Base-by-base conservation (phyloP, 1,140 invertebrate species). In the Cotesia chilonis region DNA sequence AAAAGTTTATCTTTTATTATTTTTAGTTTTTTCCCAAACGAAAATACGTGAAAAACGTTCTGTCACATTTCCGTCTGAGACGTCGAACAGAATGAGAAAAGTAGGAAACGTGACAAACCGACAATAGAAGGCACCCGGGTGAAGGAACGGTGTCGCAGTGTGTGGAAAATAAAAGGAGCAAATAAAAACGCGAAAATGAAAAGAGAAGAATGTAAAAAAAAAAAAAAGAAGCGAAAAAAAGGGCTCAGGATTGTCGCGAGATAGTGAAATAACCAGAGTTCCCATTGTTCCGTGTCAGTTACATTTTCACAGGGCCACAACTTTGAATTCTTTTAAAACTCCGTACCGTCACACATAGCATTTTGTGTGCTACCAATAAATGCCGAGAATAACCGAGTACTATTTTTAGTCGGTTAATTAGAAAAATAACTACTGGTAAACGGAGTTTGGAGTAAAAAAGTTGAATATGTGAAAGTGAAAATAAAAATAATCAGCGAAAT, bases 11-110 rank as follows among this genome's bases (percentile, higher is more conserved):
- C 5, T 47, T 6, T 47, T 47, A 47, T 10, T 47, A 9, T 47
- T 47, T 47, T 47, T 47, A 28, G 28, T 47, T 47, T 47, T 47
- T 47, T 47, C 6, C 41, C 41, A 57, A 57, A n/a, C 54, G 54
- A 57, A 57, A 17, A 57, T 14, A 57, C 54, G 54, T 57, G 54
- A 63, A 63, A 63, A 36, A 63, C 28, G 36, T 63, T 35, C 10
- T 12, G 60, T 63, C 60, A 63, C 14, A 63, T 63, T 63, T 63
- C 60, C 10, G 60, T 63, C 28, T 36, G 28, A 63, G 60, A 63
- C 60, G 36, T 63, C 60, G 20, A 63, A 63, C 28, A 63, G 36
- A 36, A 63, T 63, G 20, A 20, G 36, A 63, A 63, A 63, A 63
- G 60, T 63, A 12, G 60, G 28, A 63, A 63, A 63, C 60, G 60